Conservation (phyloP, 2,113 vertebrate species). For the Vulpes vulpes region DNA sequence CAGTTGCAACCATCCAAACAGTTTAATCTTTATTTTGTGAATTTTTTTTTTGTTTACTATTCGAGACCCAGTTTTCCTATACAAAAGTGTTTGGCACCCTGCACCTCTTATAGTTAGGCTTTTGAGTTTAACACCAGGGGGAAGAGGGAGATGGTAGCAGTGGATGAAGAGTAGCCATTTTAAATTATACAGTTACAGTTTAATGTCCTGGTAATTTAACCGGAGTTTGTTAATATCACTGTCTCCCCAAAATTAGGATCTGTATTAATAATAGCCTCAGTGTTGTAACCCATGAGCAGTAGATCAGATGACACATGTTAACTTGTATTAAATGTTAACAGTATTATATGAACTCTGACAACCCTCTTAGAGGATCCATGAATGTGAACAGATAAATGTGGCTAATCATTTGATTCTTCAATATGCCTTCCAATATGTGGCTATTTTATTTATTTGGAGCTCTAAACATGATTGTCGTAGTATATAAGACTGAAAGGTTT, state of each 20-base stretch:
- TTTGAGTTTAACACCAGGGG: constrained; percentile 47
- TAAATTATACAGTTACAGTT: constrained; percentile 19
- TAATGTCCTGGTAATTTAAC: constrained; percentile 38
- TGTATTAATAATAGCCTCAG: constrained; percentile 8
- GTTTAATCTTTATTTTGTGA: constrained; percentile 45
- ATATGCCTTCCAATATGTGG: constrained; percentile 56
- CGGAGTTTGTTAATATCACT: neutral
- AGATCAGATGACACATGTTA: constrained; percentile 43
- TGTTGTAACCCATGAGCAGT: constrained; percentile 52
- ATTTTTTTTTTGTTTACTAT: constrained; percentile 64
- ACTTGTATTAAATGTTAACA: constrained; percentile 46
- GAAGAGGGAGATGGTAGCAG: neutral
- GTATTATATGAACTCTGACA: constrained; percentile 64
- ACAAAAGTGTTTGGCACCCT: neutral
- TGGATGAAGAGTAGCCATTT: constrained; percentile 42
- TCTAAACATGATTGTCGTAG: constrained; percentile 50
- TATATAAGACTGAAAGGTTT: constrained; percentile 58
- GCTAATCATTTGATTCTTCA: constrained; percentile 65
- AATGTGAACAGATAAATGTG: constrained; percentile 71
- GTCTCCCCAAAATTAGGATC: constrained; percentile 1
- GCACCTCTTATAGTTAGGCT: constrained; percentile 8
- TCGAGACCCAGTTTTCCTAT: constrained; percentile 50
- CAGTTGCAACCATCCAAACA: constrained; percentile 19
- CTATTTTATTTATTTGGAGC: constrained; percentile 74
- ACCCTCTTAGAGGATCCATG: constrained; percentile 47